Conservation (phyloP, 2,888 invertebrate genomes). For the Ceriagrion tenellum region DNA sequence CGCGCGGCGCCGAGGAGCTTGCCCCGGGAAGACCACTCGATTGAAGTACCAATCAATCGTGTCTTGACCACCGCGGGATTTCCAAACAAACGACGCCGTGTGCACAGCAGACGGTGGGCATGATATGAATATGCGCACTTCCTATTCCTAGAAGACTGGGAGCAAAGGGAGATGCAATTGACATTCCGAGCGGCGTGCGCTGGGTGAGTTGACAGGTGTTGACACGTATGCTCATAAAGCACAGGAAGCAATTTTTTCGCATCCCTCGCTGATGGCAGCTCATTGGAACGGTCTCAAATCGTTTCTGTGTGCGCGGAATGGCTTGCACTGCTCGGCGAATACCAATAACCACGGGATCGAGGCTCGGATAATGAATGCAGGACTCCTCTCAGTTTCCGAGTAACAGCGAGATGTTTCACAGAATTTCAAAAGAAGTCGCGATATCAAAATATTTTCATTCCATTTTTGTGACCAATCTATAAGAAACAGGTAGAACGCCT, state of each 20-base stretch:
- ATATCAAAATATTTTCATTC: not conserved
- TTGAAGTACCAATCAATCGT: not conserved
- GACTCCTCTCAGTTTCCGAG: not conserved
- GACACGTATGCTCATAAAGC: slow-evolving; percentile 44
- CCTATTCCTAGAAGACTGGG: slow-evolving; percentile 24
- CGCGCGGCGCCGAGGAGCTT: not conserved
- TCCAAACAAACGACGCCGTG: not conserved
- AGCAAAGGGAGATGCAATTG: not conserved
- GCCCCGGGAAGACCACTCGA: not conserved
- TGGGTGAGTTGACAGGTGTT: slow-evolving; percentile 30
- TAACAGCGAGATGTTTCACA: not conserved
- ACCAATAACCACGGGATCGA: not conserved
- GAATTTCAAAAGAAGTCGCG: not conserved
- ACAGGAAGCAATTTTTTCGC: slow-evolving; percentile 52
- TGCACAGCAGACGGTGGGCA: not conserved
- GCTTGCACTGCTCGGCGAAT: not conserved
- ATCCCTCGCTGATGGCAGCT: not conserved
- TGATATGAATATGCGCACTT: slow-evolving; percentile 32
- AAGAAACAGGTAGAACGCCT: too few relatives aligned
- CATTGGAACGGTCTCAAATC: slow-evolving; percentile 48
- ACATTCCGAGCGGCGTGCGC: not conserved
- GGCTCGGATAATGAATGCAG: not conserved
- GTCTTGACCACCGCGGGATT: not conserved
- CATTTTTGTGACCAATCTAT: too few relatives aligned
- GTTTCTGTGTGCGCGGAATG: slow-evolving; percentile 20